A percentile compares a stretch with the other conserved stretches of the same genome.
phyloP scores from a whole-genome alignment of 2,888 invertebrate genomes.

The Opisthograptis luteolata region DNA sequence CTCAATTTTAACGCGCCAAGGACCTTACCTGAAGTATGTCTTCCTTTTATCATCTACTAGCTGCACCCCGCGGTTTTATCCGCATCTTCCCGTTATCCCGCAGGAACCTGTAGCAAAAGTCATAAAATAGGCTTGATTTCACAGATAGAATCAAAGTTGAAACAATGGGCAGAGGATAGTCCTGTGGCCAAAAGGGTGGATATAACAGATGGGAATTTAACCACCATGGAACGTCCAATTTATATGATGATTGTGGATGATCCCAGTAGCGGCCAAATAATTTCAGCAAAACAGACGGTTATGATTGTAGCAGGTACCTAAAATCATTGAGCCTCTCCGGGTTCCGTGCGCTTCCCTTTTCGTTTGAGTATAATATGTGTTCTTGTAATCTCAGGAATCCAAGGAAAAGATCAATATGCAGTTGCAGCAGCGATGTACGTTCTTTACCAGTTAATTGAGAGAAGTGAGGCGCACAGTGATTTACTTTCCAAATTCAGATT shows the following conservation, averaged over 20 bases:
- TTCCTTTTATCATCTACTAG: conserved; percentile 2
- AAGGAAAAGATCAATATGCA: conserved; percentile 75
- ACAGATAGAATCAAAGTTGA: conserved; percentile 68
- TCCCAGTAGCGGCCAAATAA: conserved; percentile 72
- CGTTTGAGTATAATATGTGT: background rate
- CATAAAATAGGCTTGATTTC: too few relatives aligned
- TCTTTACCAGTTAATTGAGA: conserved; percentile 71
- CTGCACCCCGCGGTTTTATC: too few relatives aligned
- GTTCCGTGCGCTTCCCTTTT: too few relatives aligned
- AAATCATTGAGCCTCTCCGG: background rate
- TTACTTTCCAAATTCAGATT: conserved; percentile 69
- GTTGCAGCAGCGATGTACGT: conserved; percentile 75
- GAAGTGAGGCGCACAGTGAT: conserved; percentile 63
- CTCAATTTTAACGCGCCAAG: conserved; percentile 65
- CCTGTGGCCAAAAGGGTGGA: conserved; percentile 71
- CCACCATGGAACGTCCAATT: conserved; percentile 76
- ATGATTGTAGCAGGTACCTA: conserved; percentile 71
- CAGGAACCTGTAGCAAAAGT: too few relatives aligned
- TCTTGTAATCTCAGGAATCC: conserved; percentile 59
- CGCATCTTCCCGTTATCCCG: too few relatives aligned
- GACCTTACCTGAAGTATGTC: conserved; percentile 67
- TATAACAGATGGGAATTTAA: conserved; percentile 69
- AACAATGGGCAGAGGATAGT: conserved; percentile 69
- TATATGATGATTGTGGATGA: conserved; percentile 77
- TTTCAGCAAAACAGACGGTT: conserved; percentile 72